Conservation (phyloP, 2,888 invertebrate genomes). For the Rhagophthalmus giganteus region DNA sequence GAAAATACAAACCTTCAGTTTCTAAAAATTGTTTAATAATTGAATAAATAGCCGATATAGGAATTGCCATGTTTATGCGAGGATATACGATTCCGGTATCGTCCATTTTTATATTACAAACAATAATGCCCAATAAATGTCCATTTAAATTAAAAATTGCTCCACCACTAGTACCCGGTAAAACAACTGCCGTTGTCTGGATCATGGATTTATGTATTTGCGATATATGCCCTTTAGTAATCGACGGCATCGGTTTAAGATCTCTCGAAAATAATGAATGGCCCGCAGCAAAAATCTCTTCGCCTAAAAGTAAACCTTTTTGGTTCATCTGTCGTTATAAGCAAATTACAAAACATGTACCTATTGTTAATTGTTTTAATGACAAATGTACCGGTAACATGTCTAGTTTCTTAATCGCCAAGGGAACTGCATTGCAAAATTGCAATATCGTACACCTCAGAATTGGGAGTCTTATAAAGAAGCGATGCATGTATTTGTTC, state of each 20-base stretch:
- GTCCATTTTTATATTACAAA: conserved; percentile 60
- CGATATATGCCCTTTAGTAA: conserved; percentile 61
- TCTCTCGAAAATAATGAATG: conserved; percentile 61
- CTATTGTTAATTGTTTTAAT: not conserved
- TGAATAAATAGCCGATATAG: conserved; percentile 41
- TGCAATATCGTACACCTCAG: conserved; percentile 58
- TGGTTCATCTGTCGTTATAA: no score
- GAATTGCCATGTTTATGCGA: conserved; percentile 64
- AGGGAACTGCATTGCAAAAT: conserved; percentile 55
- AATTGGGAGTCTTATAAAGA: conserved; percentile 56
- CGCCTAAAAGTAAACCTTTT: conserved; percentile 59
- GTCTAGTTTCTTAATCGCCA: conserved; percentile 49
- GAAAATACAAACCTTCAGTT: conserved; percentile 6
- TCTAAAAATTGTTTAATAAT: conserved; percentile 7
- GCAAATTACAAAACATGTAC: no score
- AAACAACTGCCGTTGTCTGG: conserved; percentile 65
- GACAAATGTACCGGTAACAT: conserved; percentile 39
- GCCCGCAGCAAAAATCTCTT: conserved; percentile 61
- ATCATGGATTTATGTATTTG: conserved; percentile 60
- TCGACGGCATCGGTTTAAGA: conserved; percentile 55
- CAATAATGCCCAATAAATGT: conserved; percentile 61
- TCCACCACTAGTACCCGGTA: conserved; percentile 65
- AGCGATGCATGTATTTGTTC: conserved; percentile 52
- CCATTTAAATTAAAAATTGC: conserved; percentile 58
- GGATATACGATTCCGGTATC: conserved; percentile 59